Percentiles rank a stretch among this genome's conserved stretches.
Evolutionary conservation across 2,113 vertebrate genomes (phyloP).

Genomic region (Apodemus speciosus): DNA sequence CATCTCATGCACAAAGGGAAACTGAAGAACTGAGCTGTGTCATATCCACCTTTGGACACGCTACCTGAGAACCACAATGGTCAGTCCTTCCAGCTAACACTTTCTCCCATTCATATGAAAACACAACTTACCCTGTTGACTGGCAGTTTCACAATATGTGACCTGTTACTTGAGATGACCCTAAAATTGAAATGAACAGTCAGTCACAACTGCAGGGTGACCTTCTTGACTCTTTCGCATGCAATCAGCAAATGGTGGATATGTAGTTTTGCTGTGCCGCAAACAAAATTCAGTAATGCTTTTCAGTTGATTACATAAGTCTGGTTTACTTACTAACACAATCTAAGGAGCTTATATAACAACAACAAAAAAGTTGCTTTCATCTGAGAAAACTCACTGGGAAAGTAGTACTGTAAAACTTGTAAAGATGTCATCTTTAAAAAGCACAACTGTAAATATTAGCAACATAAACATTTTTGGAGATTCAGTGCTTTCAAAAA

Average conservation of each 20-base stretch:
- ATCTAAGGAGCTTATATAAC: constrained; percentile 6
- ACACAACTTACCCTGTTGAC: constrained; percentile 90
- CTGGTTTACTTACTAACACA: constrained; percentile 22
- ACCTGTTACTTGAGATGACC: constrained; percentile 96
- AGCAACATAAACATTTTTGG: background rate
- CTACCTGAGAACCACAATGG: background rate
- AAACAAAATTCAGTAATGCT: background rate
- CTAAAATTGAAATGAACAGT: constrained; percentile 83
- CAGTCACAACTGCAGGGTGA: constrained; percentile 44
- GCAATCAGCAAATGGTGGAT: background rate
- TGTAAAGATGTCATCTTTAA: background rate
- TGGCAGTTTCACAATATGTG: constrained; percentile 94
- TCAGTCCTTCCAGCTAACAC: background rate
- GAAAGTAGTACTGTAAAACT: background rate
- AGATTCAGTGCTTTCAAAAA: background rate
- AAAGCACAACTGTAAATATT: background rate
- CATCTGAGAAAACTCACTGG: background rate
- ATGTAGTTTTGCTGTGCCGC: background rate
- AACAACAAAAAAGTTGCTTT: background rate
- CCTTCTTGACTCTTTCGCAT: background rate
- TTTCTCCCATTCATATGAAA: background rate
- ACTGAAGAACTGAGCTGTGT: background rate
- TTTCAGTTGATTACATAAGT: background rate
- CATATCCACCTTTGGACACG: background rate
- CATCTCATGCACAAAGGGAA: background rate